phyloP scores from a whole-genome alignment of 2,888 invertebrate species.

The Phalera bucephala region DNA sequence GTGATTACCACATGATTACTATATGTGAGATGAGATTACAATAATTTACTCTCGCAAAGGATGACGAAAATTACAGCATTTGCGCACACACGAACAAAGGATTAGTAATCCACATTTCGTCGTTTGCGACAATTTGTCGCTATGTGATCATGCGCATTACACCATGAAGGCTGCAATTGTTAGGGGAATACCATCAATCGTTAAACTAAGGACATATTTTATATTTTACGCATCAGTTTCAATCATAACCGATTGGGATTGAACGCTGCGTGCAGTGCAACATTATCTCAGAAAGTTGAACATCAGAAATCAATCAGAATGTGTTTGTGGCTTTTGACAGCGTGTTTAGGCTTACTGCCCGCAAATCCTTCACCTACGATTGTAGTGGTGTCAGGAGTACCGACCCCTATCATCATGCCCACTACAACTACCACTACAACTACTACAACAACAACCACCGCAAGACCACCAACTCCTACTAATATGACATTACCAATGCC shows the following conservation, averaged over 20 bases:
- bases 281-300: background rate
- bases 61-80: constrained; percentile 49
- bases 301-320: constrained; percentile 36
- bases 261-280: constrained; percentile 20
- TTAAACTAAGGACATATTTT: constrained; percentile 69
- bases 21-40: constrained; percentile 32
- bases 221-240: constrained; percentile 52
- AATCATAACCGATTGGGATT: constrained; percentile 34
- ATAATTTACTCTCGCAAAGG: constrained; percentile 39
- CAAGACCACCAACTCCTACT: constrained; percentile 11
- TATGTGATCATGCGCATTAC: constrained; percentile 63
- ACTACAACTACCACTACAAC: constrained; percentile 49
- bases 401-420: constrained; percentile 65
- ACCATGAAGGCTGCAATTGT: constrained; percentile 78
- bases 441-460: constrained; percentile 28
- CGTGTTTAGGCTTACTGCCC: constrained; percentile 71
- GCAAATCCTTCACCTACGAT: constrained; percentile 53
- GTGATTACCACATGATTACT: too few species aligned
- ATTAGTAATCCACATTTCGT: constrained; percentile 69
- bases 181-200: constrained; percentile 74
- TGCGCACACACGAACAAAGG: constrained; percentile 37
- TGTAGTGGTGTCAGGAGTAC: constrained; percentile 60
- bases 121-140: constrained; percentile 78
- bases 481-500: background rate
- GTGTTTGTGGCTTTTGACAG: constrained; percentile 78